Percentiles rank a stretch among this genome's conserved stretches.
Evolutionary conservation across 2,113 vertebrate species (phyloP).

Genomic region (Micronisus gabar): DNA sequence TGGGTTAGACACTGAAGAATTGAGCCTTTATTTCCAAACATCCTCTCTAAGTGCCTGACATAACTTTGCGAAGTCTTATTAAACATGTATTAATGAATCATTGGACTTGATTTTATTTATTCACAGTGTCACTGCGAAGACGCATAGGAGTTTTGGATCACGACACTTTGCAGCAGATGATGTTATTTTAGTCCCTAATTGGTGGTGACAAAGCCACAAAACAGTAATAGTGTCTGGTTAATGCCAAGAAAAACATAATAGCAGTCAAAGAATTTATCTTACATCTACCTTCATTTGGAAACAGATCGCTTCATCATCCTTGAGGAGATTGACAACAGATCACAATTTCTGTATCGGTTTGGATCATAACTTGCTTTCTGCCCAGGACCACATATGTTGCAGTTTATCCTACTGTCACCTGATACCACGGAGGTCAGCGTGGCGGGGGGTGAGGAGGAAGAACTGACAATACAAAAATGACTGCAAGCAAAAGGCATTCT

Average conservation of each 20-base stretch:
- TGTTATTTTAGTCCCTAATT: conserved; percentile 39
- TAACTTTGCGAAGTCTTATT: background rate
- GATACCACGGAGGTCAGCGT: background rate
- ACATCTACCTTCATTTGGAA: conserved; percentile 11
- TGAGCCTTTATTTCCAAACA: background rate
- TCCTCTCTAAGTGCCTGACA: background rate
- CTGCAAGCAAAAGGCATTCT: conserved; percentile 47
- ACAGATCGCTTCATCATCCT: conserved; percentile 5
- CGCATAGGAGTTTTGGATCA: background rate
- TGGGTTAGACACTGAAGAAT: background rate
- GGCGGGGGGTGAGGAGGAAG: background rate
- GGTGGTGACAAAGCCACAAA: conserved; percentile 40
- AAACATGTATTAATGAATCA: conserved; percentile 18
- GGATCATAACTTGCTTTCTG: background rate
- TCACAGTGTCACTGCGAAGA: background rate
- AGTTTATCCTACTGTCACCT: conserved; percentile 45
- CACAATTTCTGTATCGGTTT: background rate
- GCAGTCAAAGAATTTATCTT: conserved; percentile 1
- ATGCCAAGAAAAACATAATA: conserved; percentile 39
- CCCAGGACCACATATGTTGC: conserved; percentile 48
- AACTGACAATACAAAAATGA: conserved; percentile 28
- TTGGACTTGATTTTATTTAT: conserved; percentile 29
- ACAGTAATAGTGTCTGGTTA: background rate
- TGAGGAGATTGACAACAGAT: background rate
- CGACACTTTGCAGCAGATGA: background rate